A percentile compares a stretch with the other conserved stretches of the same genome.
Conservation (phyloP, 2,113 vertebrate species). For the Elephantulus edwardii region DNA sequence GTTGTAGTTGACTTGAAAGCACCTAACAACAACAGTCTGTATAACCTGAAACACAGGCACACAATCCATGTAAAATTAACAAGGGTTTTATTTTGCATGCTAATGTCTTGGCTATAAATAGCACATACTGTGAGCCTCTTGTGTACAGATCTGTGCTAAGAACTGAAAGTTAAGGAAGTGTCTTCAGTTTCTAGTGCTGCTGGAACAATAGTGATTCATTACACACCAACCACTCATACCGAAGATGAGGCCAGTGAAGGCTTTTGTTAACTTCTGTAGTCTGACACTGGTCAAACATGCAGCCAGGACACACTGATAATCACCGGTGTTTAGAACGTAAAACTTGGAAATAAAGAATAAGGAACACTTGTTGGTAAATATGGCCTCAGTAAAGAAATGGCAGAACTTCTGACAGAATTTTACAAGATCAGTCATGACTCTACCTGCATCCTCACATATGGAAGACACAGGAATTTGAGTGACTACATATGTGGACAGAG, state of each 20-base stretch:
- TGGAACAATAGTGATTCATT: not conserved
- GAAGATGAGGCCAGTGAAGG: not conserved
- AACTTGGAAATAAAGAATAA: not conserved
- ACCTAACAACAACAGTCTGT: no score
- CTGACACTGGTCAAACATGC: not conserved
- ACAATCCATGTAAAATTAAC: not conserved
- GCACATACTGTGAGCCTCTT: no score
- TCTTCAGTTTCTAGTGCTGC: not conserved
- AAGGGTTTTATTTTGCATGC: not conserved
- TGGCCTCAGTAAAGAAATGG: not conserved
- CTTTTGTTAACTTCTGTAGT: not conserved
- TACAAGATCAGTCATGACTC: not conserved
- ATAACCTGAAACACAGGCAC: no score
- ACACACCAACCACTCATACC: not conserved
- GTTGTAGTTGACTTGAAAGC: no score
- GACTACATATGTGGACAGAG: not conserved
- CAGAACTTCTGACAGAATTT: not conserved
- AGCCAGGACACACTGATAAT: not conserved
- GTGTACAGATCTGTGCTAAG: no score
- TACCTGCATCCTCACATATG: not conserved
- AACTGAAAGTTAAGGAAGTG: no score
- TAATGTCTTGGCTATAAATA: not conserved
- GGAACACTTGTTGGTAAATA: not conserved
- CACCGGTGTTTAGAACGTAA: not conserved
- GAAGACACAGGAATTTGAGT: not conserved